Base-by-base conservation (phyloP, 2,113 vertebrate genomes). In the Trachemys scripta region DNA sequence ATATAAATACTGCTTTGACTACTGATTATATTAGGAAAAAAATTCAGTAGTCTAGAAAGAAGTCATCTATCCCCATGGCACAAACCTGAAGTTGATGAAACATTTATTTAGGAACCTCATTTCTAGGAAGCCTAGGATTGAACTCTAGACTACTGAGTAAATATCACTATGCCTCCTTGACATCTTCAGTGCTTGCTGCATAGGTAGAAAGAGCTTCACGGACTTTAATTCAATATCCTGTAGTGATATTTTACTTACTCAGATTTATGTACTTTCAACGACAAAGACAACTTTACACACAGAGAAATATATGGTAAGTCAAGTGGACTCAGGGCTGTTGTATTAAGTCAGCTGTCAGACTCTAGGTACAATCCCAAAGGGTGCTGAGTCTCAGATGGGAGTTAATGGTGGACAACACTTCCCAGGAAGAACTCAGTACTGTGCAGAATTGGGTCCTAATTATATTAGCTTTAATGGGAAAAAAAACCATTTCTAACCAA, bases 361-460 rank as follows among this genome's bases (percentile, higher is more conserved):
- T 29, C 0, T 1, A 59, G 10, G 4, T 2, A 29, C 82, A 78
- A 19, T 49, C 50, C 50, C 27, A 56, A n/a, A 11, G 2, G 65
- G 19, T 1, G 65, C 29, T 1, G 24, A 59, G 51, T 3, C 53
- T 5, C 12, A 1, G 78, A 54, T 45, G 47, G 85, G 35, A 72
- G 4, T 25, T 5, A 0, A 25, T 35, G n/a, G 82, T 54, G 0
- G 49, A 51, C 0, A 0, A 2, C 20, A 16, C 20, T 56, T n/a
- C 42, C 29, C 31, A 45, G 1, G 2, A 56, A 5, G 69, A 38
- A 27, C 24, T 78, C 75, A 25, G 25, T 24, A 14, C 22, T 29
- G 11, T 2, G 76, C 87, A 85, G 80, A 53, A 54, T 3, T 14
- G 5, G 38, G 35, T 62, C 81, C 49, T 29, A 9, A 50, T 2